phyloP scores from a whole-genome alignment of 2,113 vertebrate genomes.

The Oreochromis tanganicae region DNA sequence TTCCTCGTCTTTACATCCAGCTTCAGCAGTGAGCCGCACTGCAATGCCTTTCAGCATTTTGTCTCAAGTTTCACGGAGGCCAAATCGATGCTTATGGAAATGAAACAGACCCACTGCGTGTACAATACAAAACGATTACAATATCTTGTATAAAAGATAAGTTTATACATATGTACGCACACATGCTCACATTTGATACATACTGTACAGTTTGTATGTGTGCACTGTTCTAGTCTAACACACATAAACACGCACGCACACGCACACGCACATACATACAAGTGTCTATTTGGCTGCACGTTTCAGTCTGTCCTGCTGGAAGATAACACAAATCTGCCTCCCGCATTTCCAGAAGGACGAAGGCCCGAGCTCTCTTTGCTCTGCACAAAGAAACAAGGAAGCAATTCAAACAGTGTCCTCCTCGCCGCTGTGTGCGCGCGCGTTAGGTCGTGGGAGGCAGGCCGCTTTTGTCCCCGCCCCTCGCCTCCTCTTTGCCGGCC shows the following conservation, averaged over 20 bases:
- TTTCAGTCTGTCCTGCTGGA: conserved; percentile 42
- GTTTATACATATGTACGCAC: conserved; percentile 73
- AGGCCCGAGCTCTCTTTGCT: conserved; percentile 2
- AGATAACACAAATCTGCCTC: not conserved
- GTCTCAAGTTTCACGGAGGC: conserved; percentile 12
- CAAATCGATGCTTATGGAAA: conserved; percentile 34
- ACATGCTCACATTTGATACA: conserved; percentile 71
- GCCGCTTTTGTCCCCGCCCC: conserved; percentile 51
- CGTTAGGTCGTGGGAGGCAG: conserved; percentile 78
- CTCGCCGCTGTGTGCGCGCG: not conserved
- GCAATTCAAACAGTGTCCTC: conserved; percentile 58
- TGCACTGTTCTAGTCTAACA: conserved; percentile 68
- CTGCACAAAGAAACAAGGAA: conserved; percentile 24
- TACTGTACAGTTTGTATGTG: conserved; percentile 70
- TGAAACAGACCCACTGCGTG: conserved; percentile 62
- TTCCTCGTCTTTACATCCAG: conserved; percentile 24
- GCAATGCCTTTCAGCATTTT: conserved; percentile 3
- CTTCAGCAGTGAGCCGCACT: not conserved
- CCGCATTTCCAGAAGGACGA: not conserved
- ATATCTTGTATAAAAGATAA: conserved; percentile 76
- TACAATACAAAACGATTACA: conserved; percentile 72
- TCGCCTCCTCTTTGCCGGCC: conserved; percentile 50
- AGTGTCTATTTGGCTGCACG: conserved; percentile 66
- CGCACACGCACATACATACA: conserved; percentile 24
- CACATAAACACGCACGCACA: conserved; percentile 41